Conservation (phyloP, 2,797 vertebrate genomes). For the Cyprinodon diabolis region DNA sequence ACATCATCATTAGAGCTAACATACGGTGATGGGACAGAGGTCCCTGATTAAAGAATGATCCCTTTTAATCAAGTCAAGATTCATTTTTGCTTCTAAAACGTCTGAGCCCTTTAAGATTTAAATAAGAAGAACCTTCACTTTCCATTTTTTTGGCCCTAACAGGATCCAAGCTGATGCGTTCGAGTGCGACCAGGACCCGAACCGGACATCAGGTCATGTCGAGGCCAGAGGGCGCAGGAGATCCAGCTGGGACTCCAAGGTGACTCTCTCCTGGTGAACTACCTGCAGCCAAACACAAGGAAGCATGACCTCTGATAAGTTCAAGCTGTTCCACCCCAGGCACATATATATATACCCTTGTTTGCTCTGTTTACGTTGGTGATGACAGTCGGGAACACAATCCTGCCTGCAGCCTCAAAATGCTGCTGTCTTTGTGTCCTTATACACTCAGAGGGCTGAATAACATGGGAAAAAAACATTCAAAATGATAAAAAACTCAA, state of each 20-base stretch:
- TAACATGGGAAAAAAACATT: not conserved
- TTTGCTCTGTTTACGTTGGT: slow-evolving; percentile 20
- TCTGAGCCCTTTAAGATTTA: slow-evolving; percentile 35
- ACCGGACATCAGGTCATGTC: slow-evolving; percentile 74
- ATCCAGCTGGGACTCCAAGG: slow-evolving; percentile 93
- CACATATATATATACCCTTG: not conserved
- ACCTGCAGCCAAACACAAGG: slow-evolving; percentile 77
- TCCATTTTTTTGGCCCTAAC: slow-evolving; percentile 10
- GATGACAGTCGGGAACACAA: slow-evolving; percentile 8
- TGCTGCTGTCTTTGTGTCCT: not conserved
- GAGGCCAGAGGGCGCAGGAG: slow-evolving; percentile 88
- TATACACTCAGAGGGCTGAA: not conserved
- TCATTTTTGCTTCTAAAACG: slow-evolving; percentile 13
- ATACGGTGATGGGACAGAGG: slow-evolving; percentile 6
- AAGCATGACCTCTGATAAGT: slow-evolving; percentile 32
- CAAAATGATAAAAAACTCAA: not conserved
- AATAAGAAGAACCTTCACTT: slow-evolving; percentile 18
- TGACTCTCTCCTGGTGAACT: slow-evolving; percentile 91
- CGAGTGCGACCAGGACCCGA: not conserved
- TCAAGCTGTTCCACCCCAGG: slow-evolving; percentile 6
- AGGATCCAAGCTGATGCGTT: not conserved
- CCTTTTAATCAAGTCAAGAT: slow-evolving; percentile 10
- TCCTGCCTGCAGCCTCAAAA: slow-evolving; percentile 1
- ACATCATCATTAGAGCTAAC: slow-evolving; percentile 26
- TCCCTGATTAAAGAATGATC: slow-evolving; percentile 8